These are phyloP conservation scores for Venusia cambrica DNA, from an alignment of 2,888 invertebrate genomes.

Conservation along the genomic window DNA sequence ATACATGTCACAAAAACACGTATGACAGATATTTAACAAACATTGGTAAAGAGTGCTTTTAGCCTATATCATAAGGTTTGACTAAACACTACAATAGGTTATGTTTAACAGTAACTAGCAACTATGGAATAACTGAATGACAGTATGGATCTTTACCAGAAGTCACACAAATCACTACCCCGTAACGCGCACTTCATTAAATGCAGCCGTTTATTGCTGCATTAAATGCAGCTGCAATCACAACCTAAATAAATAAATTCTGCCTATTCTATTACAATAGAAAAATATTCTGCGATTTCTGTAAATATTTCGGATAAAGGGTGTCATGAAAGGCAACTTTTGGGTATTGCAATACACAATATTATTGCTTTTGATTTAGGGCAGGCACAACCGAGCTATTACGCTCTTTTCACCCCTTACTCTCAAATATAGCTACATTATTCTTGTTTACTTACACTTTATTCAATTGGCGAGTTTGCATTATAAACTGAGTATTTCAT, in stretches of 20 bases:
- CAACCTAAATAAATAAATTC: slow-evolving; percentile 33
- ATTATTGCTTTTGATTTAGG: slow-evolving; percentile 14
- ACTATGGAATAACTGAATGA: too few relatives aligned
- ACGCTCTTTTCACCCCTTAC: slow-evolving; percentile 14
- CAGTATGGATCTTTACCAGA: too few relatives aligned
- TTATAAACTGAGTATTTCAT: slow-evolving; percentile 18
- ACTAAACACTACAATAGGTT: too few relatives aligned
- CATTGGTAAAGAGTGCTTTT: too few relatives aligned
- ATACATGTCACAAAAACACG: too few relatives aligned
- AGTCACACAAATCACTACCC: slow-evolving; percentile 17
- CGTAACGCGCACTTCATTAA: slow-evolving; percentile 14
- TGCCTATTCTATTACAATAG: slow-evolving; percentile 29
- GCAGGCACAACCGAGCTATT: slow-evolving; percentile 28
- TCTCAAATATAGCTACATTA: slow-evolving; percentile 16
- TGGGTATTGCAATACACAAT: slow-evolving; percentile 2
- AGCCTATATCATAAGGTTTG: too few relatives aligned
- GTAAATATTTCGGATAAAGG: slow-evolving; percentile 24
- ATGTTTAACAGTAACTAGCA: too few relatives aligned
- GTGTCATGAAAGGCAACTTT: slow-evolving; percentile 19
- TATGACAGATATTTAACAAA: too few relatives aligned
- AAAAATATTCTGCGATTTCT: slow-evolving; percentile 29
- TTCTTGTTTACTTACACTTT: slow-evolving; percentile 24
- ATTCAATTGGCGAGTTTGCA: slow-evolving; percentile 15
- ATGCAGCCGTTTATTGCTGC: slow-evolving; percentile 24
- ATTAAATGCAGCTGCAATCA: slow-evolving; percentile 26